Percentiles rank a stretch among this genome's conserved stretches.
Conservation (phyloP, 2,797 vertebrate species). For the Enteromius argenteus region DNA sequence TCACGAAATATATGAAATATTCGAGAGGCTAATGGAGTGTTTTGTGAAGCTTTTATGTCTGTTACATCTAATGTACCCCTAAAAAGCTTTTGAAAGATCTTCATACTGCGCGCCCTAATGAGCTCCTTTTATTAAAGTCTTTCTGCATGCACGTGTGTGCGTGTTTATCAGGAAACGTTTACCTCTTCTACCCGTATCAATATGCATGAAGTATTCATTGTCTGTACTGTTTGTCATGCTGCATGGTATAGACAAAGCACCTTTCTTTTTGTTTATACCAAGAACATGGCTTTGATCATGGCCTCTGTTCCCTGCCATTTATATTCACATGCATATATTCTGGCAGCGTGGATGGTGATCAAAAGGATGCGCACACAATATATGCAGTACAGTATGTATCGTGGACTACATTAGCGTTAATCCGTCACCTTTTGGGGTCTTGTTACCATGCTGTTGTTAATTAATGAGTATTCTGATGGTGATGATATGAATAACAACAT, state of each 20-base stretch:
- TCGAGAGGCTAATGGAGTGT: slow-evolving; percentile 63
- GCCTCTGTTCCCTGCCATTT: slow-evolving; percentile 47
- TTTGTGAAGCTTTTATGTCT: slow-evolving; percentile 62
- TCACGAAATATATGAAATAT: slow-evolving; percentile 57
- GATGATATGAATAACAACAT: slow-evolving; percentile 51
- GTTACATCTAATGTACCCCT: slow-evolving; percentile 58
- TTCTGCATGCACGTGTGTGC: not conserved
- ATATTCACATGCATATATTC: slow-evolving; percentile 60
- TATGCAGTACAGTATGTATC: slow-evolving; percentile 53
- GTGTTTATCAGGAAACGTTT: slow-evolving; percentile 50
- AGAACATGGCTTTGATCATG: slow-evolving; percentile 55
- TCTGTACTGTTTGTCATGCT: slow-evolving; percentile 46
- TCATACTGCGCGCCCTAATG: slow-evolving; percentile 58
- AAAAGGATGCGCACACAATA: slow-evolving; percentile 46
- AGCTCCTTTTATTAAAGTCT: slow-evolving; percentile 58
- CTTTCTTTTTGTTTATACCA: slow-evolving; percentile 38
- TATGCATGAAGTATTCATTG: slow-evolving; percentile 64
- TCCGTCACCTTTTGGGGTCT: slow-evolving; percentile 56
- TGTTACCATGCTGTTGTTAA: slow-evolving; percentile 52
- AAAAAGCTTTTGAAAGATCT: slow-evolving; percentile 66
- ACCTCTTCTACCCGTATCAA: slow-evolving; percentile 56
- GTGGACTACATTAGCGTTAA: slow-evolving; percentile 52
- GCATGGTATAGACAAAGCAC: slow-evolving; percentile 62
- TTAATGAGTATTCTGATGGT: slow-evolving; percentile 55
- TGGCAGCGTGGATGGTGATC: slow-evolving; percentile 53